Evolutionary conservation across 92 coral and sea anemone species (phyloP).

Genomic region (Bergia sp.): DNA sequence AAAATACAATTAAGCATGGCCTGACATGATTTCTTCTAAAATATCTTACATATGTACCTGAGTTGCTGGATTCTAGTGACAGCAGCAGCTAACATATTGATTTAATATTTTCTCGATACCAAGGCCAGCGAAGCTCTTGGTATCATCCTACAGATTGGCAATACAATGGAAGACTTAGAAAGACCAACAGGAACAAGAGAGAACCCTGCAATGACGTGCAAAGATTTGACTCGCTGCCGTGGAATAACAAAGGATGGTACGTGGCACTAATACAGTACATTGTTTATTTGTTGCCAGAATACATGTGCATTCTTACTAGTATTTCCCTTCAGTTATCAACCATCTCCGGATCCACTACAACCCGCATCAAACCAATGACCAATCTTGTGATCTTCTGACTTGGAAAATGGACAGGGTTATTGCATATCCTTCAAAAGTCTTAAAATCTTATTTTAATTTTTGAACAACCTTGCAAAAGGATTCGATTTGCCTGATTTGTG

Average conservation of each 20-base stretch:
- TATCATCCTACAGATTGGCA: neutral
- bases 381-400: too few species aligned
- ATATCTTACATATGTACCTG: neutral
- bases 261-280: neutral
- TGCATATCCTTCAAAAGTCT: too few species aligned
- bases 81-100: neutral
- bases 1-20: too few species aligned
- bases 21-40: too few species aligned
- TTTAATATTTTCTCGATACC: neutral
- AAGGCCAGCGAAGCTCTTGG: neutral
- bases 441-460: too few species aligned
- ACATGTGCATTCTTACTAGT: neutral
- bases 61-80: too few species aligned
- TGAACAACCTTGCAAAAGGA: too few species aligned
- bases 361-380: too few species aligned
- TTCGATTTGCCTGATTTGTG: neutral
- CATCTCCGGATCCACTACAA: too few species aligned
- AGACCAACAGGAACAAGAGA: slow-evolving; percentile 28
- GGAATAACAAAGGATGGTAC: neutral
- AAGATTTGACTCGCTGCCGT: slow-evolving; percentile 27
- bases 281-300: neutral
- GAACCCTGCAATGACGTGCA: slow-evolving; percentile 25
- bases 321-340: too few species aligned
- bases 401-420: too few species aligned
- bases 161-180: neutral